Percentiles rank a stretch among this genome's conserved stretches.
Evolutionary conservation across 2,888 invertebrate genomes (phyloP).

Genomic region (Reticulitermes lucifugus): DNA sequence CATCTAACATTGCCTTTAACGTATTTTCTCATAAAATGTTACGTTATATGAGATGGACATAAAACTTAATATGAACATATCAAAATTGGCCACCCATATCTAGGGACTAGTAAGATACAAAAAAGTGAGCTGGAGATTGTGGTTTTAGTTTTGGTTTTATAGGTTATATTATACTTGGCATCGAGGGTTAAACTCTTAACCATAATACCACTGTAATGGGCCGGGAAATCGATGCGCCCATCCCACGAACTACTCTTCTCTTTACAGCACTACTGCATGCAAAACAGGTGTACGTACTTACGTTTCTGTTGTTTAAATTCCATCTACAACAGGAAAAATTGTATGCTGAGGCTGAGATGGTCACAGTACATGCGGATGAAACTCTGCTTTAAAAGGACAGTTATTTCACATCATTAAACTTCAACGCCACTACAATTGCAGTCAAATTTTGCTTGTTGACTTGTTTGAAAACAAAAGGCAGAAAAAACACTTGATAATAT

Average conservation of each 20-base stretch:
- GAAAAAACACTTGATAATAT: background rate
- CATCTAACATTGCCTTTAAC: background rate
- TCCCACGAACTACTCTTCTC: background rate
- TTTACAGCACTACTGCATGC: background rate
- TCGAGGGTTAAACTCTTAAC: slow-evolving; percentile 11
- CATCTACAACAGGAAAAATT: background rate
- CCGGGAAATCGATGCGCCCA: background rate
- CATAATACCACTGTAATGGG: slow-evolving; percentile 25
- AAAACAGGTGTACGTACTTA: background rate
- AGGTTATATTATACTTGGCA: slow-evolving; percentile 26
- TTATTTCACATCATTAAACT: background rate
- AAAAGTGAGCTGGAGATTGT: background rate
- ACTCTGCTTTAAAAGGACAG: background rate
- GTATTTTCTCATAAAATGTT: slow-evolving; percentile 15
- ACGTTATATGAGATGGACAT: background rate
- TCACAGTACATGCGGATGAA: background rate
- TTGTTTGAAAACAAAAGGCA: background rate
- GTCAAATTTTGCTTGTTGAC: background rate
- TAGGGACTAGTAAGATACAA: background rate
- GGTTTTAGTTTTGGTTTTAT: slow-evolving; percentile 25
- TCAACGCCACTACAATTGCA: background rate
- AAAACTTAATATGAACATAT: slow-evolving; percentile 20
- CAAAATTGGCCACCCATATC: slow-evolving; percentile 23
- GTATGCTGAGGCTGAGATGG: background rate
- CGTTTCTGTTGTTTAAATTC: background rate